Percentiles rank a stretch among this genome's conserved stretches.
Conservation (phyloP, 2,113 vertebrate genomes). For the Pollachius pollachius region DNA sequence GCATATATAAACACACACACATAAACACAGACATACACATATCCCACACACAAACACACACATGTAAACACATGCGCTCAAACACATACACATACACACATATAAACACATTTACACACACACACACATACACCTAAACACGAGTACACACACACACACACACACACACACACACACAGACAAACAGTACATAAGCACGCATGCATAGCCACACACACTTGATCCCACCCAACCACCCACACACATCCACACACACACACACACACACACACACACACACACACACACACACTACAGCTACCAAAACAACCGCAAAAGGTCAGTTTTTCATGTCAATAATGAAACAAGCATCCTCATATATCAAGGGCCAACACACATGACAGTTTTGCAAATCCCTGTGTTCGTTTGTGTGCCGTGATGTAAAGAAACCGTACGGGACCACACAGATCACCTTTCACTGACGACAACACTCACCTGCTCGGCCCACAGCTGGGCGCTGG, state of each 20-base stretch:
- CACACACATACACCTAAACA: too few relatives aligned
- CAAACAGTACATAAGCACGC: too few relatives aligned
- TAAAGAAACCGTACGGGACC: slow-evolving; percentile 62
- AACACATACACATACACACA: slow-evolving; percentile 13
- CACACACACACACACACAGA: too few relatives aligned
- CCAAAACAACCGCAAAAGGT: slow-evolving; percentile 57
- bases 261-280: not conserved
- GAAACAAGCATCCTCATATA: slow-evolving; percentile 55
- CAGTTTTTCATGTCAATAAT: slow-evolving; percentile 66
- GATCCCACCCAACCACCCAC: too few relatives aligned
- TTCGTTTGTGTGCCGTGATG: slow-evolving; percentile 50
- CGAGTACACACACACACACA: not conserved
- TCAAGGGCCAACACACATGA: slow-evolving; percentile 57
- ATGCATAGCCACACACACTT: too few relatives aligned
- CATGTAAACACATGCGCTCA: slow-evolving; percentile 25
- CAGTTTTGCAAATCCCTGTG: slow-evolving; percentile 44
- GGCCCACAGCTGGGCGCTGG: slow-evolving; percentile 47
- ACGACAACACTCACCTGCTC: slow-evolving; percentile 60
- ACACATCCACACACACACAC: not conserved
- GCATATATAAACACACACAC: not conserved
- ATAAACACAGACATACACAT: not conserved
- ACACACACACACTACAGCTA: slow-evolving; percentile 4
- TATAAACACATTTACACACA: not conserved
- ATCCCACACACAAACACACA: slow-evolving; percentile 40
- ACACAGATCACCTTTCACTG: slow-evolving; percentile 67